Evolutionary conservation across 2,797 vertebrate genomes (phyloP), one percentile per base, ranked within the genome.

Genomic region (Carduelis carduelis): DNA sequence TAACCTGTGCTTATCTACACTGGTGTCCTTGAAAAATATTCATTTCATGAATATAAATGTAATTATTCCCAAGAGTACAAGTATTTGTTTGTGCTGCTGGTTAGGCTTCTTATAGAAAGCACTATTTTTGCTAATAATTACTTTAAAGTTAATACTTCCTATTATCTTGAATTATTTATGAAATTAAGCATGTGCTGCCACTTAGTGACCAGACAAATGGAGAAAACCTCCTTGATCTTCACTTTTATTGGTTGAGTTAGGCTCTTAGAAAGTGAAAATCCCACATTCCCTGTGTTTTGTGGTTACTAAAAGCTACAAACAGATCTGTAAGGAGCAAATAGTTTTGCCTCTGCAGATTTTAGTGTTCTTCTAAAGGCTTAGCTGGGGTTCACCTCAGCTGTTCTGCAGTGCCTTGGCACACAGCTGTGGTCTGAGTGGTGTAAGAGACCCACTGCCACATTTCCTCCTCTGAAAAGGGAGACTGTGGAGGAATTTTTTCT

Each of bases 161-260:
- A 96, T 96, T 97, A 94, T 65, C 78, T 93, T 98, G 93, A 97
- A 98, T 98, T 95, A 97, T 98, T 98, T 96, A 98, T 98, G 93
- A 95, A 97, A 93, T 92, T 90, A 97, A 96, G 72, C 71, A 55
- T 93, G 72, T 94, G 79, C 94, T 96, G 89, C 90, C 81, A 95
- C 93, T 95, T 95, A 88, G 70, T 96, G 96, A 96, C 90, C 93
- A 96, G 96, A 96, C 35, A 96, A 97, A 96, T 84, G 82, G 83
- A 91, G 94, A 96, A 96, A 93, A 95, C 66, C 86, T 94, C 91
- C 77, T 95, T 97, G 95, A 94, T 96, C 95, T 93, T 84, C 75
- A 77, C 79, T 95, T 91, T 92, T 97, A 89, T 89, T 97, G 87
- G 94, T 78, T 84, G 50, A 86, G 71, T 95, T 97, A 60, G 53